Conservation (phyloP, 2,113 vertebrate genomes). For the Nothobranchius furzeri region DNA sequence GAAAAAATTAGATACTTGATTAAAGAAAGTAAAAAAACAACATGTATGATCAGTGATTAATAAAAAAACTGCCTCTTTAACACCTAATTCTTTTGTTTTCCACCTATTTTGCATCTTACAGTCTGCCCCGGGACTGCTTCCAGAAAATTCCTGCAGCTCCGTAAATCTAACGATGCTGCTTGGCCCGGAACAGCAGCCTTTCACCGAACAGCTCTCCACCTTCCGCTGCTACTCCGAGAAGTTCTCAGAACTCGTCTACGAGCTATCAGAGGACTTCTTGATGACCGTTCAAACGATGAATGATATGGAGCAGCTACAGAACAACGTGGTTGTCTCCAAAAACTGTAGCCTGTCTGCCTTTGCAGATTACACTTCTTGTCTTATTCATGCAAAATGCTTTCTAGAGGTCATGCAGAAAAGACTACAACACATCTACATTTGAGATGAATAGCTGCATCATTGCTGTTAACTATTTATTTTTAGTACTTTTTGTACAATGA, state of each 20-base stretch:
- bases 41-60: background rate
- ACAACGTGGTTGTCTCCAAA: rapidly evolving
- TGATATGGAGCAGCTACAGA: rapidly evolving
- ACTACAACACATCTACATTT: background rate
- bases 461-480: background rate
- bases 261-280: rapidly evolving
- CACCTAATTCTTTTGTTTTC: background rate
- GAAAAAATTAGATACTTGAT: background rate
- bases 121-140: rapidly evolving
- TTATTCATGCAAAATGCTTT: conserved; percentile 11
- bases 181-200: background rate
- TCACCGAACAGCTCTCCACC: background rate
- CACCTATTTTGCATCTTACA: background rate
- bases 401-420: conserved; percentile 17
- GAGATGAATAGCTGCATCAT: background rate
- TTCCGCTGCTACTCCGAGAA: conserved; percentile 7
- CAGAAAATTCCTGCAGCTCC: background rate
- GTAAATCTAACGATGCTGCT: background rate
- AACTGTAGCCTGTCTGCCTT: conserved; percentile 1
- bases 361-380: rapidly evolving
- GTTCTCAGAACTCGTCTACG: background rate
- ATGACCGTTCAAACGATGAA: rapidly evolving
- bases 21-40: background rate
- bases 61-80: background rate
- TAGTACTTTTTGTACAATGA: background rate